These are phyloP conservation scores for Mylabris phalerata DNA, from an alignment of 1,140 invertebrate genomes.

Conservation along the genomic window DNA sequence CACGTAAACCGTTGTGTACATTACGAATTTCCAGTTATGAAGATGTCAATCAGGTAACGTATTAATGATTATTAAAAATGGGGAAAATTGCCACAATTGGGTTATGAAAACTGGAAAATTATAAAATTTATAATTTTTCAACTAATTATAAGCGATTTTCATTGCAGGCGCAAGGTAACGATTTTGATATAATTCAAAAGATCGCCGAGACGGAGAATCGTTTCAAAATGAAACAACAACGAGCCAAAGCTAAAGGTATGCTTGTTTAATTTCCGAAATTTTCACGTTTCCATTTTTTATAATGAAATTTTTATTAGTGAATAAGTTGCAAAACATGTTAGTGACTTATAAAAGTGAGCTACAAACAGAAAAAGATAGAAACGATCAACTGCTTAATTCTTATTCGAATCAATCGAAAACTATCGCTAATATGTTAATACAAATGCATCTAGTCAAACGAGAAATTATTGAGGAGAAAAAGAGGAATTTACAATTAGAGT, in stretches of 20 bases:
- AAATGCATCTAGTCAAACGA: conserved; percentile 14
- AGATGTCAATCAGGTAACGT: too few relatives aligned
- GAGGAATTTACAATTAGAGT: background rate
- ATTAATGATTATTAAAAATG: too few relatives aligned
- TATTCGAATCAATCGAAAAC: conserved; percentile 14
- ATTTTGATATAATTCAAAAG: background rate
- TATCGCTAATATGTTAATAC: conserved; percentile 15
- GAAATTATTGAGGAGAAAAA: conserved; percentile 3
- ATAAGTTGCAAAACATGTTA: conserved; percentile 2
- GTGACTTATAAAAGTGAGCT: conserved; percentile 13
- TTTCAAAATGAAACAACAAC: background rate
- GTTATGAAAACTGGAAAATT: too few relatives aligned
- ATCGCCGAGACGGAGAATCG: conserved; percentile 4
- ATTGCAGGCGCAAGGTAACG: too few relatives aligned
- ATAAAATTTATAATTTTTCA: too few relatives aligned
- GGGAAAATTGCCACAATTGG: too few relatives aligned
- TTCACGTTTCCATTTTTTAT: background rate
- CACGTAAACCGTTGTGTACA: too few relatives aligned
- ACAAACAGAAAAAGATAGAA: conserved; percentile 16
- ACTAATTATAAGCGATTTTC: too few relatives aligned
- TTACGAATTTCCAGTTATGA: too few relatives aligned
- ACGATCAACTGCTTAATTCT: conserved; percentile 13
- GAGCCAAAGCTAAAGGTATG: conserved; percentile 4
- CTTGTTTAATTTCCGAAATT: background rate
- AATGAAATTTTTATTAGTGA: background rate